A percentile compares a stretch with the other conserved stretches of the same genome.
phyloP scores from a whole-genome alignment of 2,888 invertebrate species.

The Drosophila testacea region DNA sequence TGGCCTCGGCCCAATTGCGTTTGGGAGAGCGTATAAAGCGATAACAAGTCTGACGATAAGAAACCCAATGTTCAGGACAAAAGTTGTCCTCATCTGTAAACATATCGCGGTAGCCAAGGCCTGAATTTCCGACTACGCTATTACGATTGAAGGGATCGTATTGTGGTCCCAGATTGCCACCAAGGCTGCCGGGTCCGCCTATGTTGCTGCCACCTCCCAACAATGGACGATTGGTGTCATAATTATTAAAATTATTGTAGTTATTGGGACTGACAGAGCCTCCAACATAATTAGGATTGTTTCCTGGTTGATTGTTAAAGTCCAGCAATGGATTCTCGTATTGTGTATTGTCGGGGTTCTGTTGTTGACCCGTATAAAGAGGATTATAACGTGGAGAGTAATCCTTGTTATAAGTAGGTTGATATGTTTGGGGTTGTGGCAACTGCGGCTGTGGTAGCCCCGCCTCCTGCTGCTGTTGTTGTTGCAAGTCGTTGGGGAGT shows the following conservation, averaged over 20 bases:
- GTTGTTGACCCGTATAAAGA: constrained; percentile 75
- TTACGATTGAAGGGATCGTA: constrained; percentile 81
- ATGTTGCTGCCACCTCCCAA: constrained; percentile 47
- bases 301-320: constrained; percentile 58
- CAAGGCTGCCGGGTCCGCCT: constrained; percentile 50
- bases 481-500: constrained; percentile 41
- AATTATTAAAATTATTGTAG: constrained; percentile 54
- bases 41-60: constrained; percentile 93
- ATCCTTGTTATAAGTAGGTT: constrained; percentile 78
- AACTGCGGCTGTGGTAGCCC: constrained; percentile 29
- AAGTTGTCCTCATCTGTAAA: constrained; percentile 83
- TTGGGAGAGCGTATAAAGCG: constrained; percentile 95
- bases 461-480: constrained; percentile 39
- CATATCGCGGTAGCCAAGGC: constrained; percentile 69
- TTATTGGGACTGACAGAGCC: constrained; percentile 43
- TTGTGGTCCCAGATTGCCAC: constrained; percentile 60
- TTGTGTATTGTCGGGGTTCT: constrained; percentile 64
- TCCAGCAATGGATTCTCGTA: constrained; percentile 81
- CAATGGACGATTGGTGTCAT: constrained; percentile 41
- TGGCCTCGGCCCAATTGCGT: constrained; percentile 92
- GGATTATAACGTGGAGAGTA: constrained; percentile 83
- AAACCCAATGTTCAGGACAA: constrained; percentile 96
- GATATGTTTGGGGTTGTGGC: constrained; percentile 68
- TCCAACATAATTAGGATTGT: constrained; percentile 48
- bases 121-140: constrained; percentile 42